Base-by-base conservation (phyloP, 2,888 invertebrate species). In the Graphium colonna region DNA sequence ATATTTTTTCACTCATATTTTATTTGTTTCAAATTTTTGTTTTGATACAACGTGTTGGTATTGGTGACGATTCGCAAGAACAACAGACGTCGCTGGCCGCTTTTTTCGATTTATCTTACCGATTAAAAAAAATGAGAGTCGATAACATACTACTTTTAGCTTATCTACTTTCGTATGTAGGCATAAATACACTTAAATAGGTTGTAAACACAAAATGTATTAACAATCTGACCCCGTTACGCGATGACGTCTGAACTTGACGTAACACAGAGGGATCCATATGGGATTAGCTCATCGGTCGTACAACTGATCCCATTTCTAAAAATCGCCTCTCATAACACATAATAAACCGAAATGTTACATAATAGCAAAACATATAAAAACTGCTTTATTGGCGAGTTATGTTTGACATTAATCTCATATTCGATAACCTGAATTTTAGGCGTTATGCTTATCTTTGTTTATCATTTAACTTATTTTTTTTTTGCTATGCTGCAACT, bases 151-250 rank as follows among this genome's bases (percentile, higher is more conserved):
- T 53, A 42, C 39, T 48, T 15, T 56, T 48, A 26, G 16, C 26
- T 64, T 63, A 63, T 64, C 61, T 57, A 52, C 45, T 44, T 56
- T 47, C 26, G 9, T 21, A 46, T 47, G 16, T 47, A 17, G 21
- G 21, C 15, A 15, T 52, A 65, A 67, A 82, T 79, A 81, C 75
- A 74, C 57, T 66, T 68, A 75, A 82, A 78, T 80, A 74, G 76
- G 79, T 75, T 79, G 74, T 84, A 79, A 79, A 77, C 73, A 74
- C 69, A 71, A n/a, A 67, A 69, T 73, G 75, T 77, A 79, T 76
- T 77, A 77, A 75, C 77, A 76, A 72, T 69, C 73, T 85, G 86
- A 86, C 85, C 86, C 73, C 80, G 82, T 84, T 85, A 76, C 65
- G 63, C 58, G 67, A 71, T 87, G 86, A 87, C 86, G 86, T 73